Conservation (phyloP, 2,113 vertebrate genomes). For the Carettochelys insculpta region DNA sequence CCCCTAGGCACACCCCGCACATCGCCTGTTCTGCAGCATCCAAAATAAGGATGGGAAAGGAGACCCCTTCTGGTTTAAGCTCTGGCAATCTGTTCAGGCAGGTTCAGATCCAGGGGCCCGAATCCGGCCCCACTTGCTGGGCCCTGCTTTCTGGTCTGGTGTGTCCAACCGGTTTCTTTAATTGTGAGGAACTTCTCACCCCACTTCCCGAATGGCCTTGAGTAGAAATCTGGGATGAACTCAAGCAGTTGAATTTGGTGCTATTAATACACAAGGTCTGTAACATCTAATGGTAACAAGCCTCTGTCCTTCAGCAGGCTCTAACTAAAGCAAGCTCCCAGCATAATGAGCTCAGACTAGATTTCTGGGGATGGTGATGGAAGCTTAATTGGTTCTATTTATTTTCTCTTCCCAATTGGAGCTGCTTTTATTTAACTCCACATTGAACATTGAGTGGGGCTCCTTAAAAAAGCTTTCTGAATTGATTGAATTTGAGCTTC, state of each 20-base stretch:
- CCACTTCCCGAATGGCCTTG: not conserved
- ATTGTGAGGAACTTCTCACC: not conserved
- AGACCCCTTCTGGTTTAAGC: not conserved
- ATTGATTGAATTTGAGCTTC: not conserved
- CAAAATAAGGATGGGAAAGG: not conserved
- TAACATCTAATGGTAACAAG: not conserved
- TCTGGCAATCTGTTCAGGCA: not conserved
- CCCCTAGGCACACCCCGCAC: too few species aligned
- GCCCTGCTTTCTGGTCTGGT: not conserved
- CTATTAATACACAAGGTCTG: not conserved
- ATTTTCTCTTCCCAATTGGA: not conserved
- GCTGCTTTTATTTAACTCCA: not conserved
- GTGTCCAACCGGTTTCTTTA: not conserved
- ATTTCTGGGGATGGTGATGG: not conserved
- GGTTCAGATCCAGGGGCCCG: too few species aligned
- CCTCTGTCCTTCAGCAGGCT: not conserved
- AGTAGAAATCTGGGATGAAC: not conserved
- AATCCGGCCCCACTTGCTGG: not conserved
- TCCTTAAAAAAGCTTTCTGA: not conserved
- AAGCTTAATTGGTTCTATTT: not conserved
- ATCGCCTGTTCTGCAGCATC: not conserved
- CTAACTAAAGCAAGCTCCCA: not conserved
- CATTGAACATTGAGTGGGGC: not conserved
- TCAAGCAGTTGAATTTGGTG: not conserved
- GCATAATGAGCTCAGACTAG: accelerated